Percentiles rank a stretch among this genome's conserved stretches.
phyloP scores from a whole-genome alignment of 2,797 vertebrate species.

The Buceros bicornis region DNA sequence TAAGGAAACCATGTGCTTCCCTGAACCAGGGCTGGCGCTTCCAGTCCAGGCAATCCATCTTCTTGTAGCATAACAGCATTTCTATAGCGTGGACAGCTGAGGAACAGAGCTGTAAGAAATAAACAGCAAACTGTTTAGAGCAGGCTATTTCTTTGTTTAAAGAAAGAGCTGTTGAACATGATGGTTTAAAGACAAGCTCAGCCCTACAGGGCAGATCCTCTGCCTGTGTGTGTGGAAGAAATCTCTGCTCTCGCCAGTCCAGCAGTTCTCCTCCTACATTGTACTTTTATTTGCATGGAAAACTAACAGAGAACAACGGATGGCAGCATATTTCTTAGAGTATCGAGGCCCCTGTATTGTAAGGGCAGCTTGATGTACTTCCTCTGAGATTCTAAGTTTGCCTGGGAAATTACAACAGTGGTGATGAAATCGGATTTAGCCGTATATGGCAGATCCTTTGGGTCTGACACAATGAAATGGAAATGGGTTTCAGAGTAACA shows the following conservation, averaged over 20 bases:
- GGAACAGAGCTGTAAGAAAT: neutral
- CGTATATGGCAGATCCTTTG: neutral
- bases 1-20: conserved; percentile 67
- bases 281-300: neutral
- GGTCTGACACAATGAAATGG: neutral
- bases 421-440: conserved; percentile 20
- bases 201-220: neutral
- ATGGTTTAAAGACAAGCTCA: neutral
- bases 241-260: neutral
- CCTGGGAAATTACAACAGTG: conserved; percentile 36
- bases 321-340: neutral
- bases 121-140: neutral
- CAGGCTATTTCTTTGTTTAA: conserved; percentile 1
- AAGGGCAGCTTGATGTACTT: conserved; percentile 8
- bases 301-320: neutral
- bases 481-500: neutral
- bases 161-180: neutral
- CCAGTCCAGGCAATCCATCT: conserved; percentile 46
- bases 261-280: neutral
- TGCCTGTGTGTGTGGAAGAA: neutral
- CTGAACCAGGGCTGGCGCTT: conserved; percentile 32
- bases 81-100: neutral
- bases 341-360: neutral
- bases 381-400: conserved; percentile 16
- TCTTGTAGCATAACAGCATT: neutral